phyloP scores from a whole-genome alignment of 2,113 vertebrate species.

The Nannobrachium achirus region DNA sequence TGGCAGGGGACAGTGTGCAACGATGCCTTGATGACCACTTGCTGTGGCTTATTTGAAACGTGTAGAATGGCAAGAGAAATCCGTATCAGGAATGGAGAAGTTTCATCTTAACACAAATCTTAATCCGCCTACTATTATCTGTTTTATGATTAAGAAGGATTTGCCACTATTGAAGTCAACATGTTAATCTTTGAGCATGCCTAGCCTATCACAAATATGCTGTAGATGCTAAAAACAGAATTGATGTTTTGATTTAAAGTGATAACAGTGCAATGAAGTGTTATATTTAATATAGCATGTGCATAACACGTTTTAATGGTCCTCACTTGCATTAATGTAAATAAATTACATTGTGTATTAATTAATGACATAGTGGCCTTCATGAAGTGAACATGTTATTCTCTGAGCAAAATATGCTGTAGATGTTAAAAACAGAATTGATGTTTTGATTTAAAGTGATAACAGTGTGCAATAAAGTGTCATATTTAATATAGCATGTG shows the following conservation, averaged over 20 bases:
- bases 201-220: background rate
- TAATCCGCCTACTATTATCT: background rate
- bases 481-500: background rate
- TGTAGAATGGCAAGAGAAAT: constrained; percentile 86
- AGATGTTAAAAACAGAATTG: background rate
- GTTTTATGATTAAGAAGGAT: background rate
- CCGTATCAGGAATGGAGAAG: constrained; percentile 79
- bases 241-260: background rate
- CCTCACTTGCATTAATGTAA: constrained; percentile 32
- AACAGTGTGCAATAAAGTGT: too few species aligned
- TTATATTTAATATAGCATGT: background rate
- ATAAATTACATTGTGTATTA: constrained; percentile 23
- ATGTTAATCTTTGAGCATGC: background rate
- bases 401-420: background rate
- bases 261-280: too few species aligned
- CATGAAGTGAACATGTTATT: background rate
- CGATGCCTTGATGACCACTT: constrained; percentile 78
- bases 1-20: constrained; percentile 63
- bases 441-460: background rate
- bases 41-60: constrained; percentile 76
- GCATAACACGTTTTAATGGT: background rate
- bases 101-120: constrained; percentile 36
- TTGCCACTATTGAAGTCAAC: background rate
- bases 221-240: background rate
- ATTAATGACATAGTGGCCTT: background rate